Percentiles rank a stretch among this genome's conserved stretches.
Conservation (phyloP, 2,888 invertebrate species). For the Branchipolynoe longqiensis region DNA sequence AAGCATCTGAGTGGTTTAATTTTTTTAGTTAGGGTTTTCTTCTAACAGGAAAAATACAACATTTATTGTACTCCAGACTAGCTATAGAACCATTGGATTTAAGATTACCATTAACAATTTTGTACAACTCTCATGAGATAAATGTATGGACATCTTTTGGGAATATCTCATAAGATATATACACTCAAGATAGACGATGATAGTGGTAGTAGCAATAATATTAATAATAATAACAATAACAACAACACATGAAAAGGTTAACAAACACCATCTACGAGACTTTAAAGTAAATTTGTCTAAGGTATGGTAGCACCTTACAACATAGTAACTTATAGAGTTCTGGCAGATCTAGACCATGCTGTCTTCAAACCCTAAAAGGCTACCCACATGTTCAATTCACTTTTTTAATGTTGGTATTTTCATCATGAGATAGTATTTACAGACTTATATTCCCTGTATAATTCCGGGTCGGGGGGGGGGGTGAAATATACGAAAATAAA, state of each 20-base stretch:
- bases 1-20: no score
- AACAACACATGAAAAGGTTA: conserved; percentile 45
- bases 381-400: not conserved
- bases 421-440: not conserved
- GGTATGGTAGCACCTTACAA: conserved; percentile 48
- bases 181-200: conserved; percentile 23
- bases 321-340: conserved; percentile 30
- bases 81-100: not conserved
- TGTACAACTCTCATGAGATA: conserved; percentile 48
- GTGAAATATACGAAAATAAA: conserved; percentile 16
- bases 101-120: conserved; percentile 14
- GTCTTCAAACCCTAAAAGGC: not conserved
- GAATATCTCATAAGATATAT: conserved; percentile 49
- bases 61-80: conserved; percentile 6
- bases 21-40: no score
- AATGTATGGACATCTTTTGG: conserved; percentile 36
- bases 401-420: not conserved
- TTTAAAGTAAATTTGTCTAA: conserved; percentile 16
- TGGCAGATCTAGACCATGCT: not conserved
- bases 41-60: no score
- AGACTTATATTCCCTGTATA: not conserved
- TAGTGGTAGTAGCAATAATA: no score
- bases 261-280: conserved; percentile 28
- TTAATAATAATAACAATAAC: no score
- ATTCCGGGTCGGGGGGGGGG: no score